phyloP scores from a whole-genome alignment of 2,797 vertebrate species.

The Botia kubotai region DNA sequence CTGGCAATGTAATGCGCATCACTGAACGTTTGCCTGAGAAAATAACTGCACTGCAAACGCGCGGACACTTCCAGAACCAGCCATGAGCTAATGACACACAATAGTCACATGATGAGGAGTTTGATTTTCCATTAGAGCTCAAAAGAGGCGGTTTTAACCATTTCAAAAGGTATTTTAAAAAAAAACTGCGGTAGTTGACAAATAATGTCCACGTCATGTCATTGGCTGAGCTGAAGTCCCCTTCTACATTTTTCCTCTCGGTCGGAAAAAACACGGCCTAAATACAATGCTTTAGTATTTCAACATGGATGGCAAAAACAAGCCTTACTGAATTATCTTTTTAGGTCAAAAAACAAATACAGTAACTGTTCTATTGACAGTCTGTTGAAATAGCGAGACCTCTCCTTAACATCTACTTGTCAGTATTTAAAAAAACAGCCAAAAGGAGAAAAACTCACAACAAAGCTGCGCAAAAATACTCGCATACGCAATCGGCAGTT shows the following conservation, averaged over 20 bases:
- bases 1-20: background rate
- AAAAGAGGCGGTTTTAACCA: constrained; percentile 54
- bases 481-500: background rate
- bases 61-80: background rate
- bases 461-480: background rate
- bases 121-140: constrained; percentile 60
- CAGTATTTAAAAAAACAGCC: too few species aligned
- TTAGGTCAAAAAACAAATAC: too few species aligned
- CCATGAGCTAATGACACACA: constrained; percentile 54
- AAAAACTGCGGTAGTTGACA: background rate
- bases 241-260: background rate
- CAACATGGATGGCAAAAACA: too few species aligned
- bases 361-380: too few species aligned
- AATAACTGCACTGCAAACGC: constrained; percentile 15
- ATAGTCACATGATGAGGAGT: constrained; percentile 45
- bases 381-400: too few species aligned
- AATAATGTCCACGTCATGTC: background rate
- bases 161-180: background rate
- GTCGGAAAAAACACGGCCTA: too few species aligned
- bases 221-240: too few species aligned
- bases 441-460: background rate
- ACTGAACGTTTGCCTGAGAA: background rate
- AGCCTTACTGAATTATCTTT: too few species aligned
- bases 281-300: too few species aligned
- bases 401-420: too few species aligned